A percentile compares a stretch with the other conserved stretches of the same genome.
Conservation (phyloP, 1,140 invertebrate species). For the Papilio xuthus region DNA sequence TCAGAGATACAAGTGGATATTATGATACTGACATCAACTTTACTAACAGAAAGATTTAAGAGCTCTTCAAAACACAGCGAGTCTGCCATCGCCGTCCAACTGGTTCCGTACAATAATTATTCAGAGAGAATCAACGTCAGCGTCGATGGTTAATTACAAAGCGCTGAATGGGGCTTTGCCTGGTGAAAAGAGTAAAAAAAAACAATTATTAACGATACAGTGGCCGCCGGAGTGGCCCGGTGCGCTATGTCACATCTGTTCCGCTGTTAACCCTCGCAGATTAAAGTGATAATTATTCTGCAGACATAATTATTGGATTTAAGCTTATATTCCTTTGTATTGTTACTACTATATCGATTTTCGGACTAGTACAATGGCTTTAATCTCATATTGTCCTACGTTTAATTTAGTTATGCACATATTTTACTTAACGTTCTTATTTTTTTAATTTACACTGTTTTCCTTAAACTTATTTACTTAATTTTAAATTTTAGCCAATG, state of each 20-base stretch:
- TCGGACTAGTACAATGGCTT: constrained; percentile 23
- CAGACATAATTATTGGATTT: constrained; percentile 78
- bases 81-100: constrained; percentile 52
- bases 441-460: neutral
- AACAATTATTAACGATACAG: constrained; percentile 79
- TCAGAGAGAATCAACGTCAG: constrained; percentile 70
- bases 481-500: too few species aligned
- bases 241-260: constrained; percentile 76
- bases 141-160: constrained; percentile 78
- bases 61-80: constrained; percentile 33
- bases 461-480: too few species aligned
- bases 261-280: constrained; percentile 62
- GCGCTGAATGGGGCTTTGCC: constrained; percentile 71
- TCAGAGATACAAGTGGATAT: constrained; percentile 25
- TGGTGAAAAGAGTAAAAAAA: constrained; percentile 72
- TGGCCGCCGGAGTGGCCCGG: constrained; percentile 74
- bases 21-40: constrained; percentile 20
- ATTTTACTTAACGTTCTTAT: neutral
- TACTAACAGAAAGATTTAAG: constrained; percentile 41
- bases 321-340: constrained; percentile 57
- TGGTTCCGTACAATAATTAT: constrained; percentile 70
- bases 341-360: constrained; percentile 29
- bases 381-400: neutral
- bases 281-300: constrained; percentile 78
- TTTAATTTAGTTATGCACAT: neutral